Evolutionary conservation across 35 echinoderm and acorn worm genomes (phyloP).

Genomic region (Ophioderma brevispina): DNA sequence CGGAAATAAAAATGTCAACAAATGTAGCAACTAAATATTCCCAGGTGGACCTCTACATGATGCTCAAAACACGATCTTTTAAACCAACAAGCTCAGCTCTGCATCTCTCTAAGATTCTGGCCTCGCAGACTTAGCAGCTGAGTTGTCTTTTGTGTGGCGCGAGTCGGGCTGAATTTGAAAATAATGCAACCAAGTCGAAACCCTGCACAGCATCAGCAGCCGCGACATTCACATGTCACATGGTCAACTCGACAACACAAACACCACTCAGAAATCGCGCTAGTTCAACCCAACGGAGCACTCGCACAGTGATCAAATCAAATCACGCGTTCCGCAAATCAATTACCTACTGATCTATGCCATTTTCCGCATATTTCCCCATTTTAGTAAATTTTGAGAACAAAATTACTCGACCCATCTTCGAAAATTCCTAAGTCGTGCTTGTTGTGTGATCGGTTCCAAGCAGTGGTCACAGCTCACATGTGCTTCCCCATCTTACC

Average conservation of each 20-base stretch:
- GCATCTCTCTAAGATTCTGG: neutral
- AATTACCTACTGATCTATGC: neutral
- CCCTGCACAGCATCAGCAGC: neutral
- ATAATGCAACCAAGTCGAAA: neutral
- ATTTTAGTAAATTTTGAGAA: neutral
- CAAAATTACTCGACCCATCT: neutral
- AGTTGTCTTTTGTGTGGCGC: neutral
- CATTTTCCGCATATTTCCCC: neutral
- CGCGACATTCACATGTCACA: slow-evolving; percentile 1
- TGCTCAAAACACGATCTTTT: neutral
- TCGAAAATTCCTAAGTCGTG: neutral
- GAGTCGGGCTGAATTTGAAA: slow-evolving; percentile 5
- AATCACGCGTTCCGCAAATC: neutral
- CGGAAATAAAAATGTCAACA: neutral
- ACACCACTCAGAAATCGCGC: neutral
- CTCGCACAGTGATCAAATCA: neutral
- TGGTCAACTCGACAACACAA: slow-evolving; percentile 9
- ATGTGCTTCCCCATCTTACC: neutral
- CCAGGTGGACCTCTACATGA: neutral
- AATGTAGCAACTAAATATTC: too few relatives aligned
- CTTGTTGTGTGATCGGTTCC: neutral
- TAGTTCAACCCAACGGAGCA: neutral
- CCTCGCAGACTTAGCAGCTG: neutral
- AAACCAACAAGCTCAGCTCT: neutral
- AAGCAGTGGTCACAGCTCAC: slow-evolving; percentile 4